Evolutionary conservation across 2,113 vertebrate genomes (phyloP).

Genomic region (Panurus biarmicus): DNA sequence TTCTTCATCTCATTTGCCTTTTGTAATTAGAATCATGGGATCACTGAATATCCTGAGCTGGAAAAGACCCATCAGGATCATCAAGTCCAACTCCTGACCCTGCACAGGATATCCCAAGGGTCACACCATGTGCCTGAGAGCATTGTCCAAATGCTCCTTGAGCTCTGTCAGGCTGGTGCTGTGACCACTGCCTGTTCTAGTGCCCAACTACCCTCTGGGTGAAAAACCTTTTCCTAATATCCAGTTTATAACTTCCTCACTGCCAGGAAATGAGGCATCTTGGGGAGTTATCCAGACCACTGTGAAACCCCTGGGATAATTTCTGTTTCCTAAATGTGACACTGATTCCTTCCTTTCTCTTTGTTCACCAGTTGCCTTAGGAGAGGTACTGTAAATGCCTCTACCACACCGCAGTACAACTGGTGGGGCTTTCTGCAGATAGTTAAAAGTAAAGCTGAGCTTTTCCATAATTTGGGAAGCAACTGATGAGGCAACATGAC

Average conservation of each 20-base stretch:
- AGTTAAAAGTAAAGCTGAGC: background rate
- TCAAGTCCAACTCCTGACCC: background rate
- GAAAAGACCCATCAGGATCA: background rate
- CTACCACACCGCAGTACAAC: fast-evolving
- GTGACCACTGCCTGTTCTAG: background rate
- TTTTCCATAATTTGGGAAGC: background rate
- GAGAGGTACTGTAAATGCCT: background rate
- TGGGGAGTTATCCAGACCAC: background rate
- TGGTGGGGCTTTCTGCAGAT: background rate
- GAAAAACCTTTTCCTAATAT: background rate
- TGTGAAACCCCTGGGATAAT: background rate
- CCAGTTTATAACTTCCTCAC: background rate
- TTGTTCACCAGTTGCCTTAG: background rate
- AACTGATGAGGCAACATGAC: background rate
- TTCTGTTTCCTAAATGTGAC: background rate
- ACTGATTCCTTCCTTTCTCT: background rate
- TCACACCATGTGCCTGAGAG: background rate
- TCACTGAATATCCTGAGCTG: background rate
- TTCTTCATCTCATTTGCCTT: background rate
- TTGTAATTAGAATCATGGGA: background rate
- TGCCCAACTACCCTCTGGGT: background rate
- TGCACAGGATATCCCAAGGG: background rate
- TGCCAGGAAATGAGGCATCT: background rate
- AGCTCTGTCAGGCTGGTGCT: background rate
- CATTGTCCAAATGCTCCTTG: background rate